phyloP scores from a whole-genome alignment of 2,888 invertebrate genomes.

The Hirtodrosophila confusa region DNA sequence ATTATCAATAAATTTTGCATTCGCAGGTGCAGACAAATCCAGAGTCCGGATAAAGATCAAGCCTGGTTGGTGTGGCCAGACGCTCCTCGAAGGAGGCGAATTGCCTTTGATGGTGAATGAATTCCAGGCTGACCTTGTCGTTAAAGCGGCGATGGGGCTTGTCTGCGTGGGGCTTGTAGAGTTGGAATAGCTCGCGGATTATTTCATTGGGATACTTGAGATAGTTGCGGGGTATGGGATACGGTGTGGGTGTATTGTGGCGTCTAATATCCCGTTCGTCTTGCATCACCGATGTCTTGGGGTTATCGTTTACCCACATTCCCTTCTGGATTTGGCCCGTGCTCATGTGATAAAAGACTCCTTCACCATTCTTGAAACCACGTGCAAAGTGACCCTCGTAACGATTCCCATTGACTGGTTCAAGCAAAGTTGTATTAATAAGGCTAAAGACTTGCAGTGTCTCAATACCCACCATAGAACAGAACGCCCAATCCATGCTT shows the following conservation, averaged over 20 bases:
- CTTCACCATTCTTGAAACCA: slow-evolving; percentile 83
- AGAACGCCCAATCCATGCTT: slow-evolving; percentile 81
- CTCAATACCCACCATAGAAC: slow-evolving; percentile 72
- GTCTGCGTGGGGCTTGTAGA: slow-evolving; percentile 58
- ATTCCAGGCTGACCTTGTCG: slow-evolving; percentile 68
- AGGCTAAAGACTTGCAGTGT: too few species aligned
- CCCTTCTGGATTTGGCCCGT: slow-evolving; percentile 84
- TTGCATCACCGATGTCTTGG: slow-evolving; percentile 78
- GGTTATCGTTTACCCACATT: slow-evolving; percentile 80
- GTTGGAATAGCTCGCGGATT: slow-evolving; percentile 71
- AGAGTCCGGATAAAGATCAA: slow-evolving; percentile 51
- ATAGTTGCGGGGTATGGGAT: slow-evolving; percentile 70
- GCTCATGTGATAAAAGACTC: slow-evolving; percentile 80
- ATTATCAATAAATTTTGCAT: slow-evolving; percentile 28
- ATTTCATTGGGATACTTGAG: slow-evolving; percentile 76
- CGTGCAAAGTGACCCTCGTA: slow-evolving; percentile 82
- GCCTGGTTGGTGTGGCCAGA: slow-evolving; percentile 26
- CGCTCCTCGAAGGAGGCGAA: slow-evolving; percentile 70
- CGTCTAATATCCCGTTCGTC: slow-evolving; percentile 76
- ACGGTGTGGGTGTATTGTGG: slow-evolving; percentile 62
- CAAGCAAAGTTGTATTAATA: background rate
- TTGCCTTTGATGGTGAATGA: slow-evolving; percentile 57
- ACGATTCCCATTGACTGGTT: slow-evolving; percentile 81
- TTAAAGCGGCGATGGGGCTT: slow-evolving; percentile 66
- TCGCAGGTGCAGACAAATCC: slow-evolving; percentile 58